Base-by-base conservation (phyloP, 2,888 invertebrate genomes). In the Nomada fabriciana region DNA sequence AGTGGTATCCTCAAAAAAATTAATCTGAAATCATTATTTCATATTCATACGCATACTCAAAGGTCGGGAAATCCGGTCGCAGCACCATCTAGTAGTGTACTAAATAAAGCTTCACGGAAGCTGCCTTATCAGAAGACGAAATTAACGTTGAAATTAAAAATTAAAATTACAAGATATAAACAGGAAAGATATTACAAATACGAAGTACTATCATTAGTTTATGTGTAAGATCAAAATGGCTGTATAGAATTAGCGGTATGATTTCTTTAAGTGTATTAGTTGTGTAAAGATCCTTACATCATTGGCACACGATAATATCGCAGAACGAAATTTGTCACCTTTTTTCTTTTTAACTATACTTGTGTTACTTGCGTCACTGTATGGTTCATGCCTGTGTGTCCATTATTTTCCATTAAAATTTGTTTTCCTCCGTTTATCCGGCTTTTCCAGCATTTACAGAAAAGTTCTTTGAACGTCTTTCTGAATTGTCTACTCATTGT, bases 401-500 rank as follows among this genome's bases (percentile, higher is more conserved):
- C 92, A 84, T 93, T 93, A 88, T 93, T 93, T 63, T 92, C 91
- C 67, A 89, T 88, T 29, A 87, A 83, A 78, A 92, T 91, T 36
- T 89, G 90, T 20, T 91, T 90, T 18, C 61, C 60, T 4, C 20
- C 36, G 60, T 84, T 88, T 13, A 90, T 88, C n/a, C 92, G 90
- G 18, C 91, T 89, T 64, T 89, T 88, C 92, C 93, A 94, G 82
- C 91, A 92, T 91, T 89, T 88, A 84, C 94, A 93, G 91, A 98
- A 96, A 89, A 97, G 94, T 90, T 96, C 95, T 15, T 96, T 95
- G 92, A 97, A 98, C 1, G 97, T 97, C 87, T 96, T 96, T 20
- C 99, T 95, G 94, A 99, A 99, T 95, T 98, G 98, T 83, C 97
- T 96, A 82, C 98, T 98, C 98, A 99, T 98, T 71, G 97, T 95